Evolutionary conservation across 1,140 invertebrate species (phyloP).

Genomic region (Druon quercuslanigerum): DNA sequence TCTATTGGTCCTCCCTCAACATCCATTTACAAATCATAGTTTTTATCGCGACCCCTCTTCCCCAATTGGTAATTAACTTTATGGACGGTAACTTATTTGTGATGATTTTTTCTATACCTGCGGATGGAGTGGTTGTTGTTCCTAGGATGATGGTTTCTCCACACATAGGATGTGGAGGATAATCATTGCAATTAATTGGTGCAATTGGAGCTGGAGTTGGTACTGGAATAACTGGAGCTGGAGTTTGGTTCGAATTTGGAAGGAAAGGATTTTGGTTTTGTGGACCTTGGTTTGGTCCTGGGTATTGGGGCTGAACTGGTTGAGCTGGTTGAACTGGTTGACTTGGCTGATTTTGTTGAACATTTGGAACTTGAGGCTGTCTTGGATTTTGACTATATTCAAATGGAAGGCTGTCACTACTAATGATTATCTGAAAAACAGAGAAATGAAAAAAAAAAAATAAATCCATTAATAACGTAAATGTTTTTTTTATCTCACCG

Average conservation of each 20-base stretch:
- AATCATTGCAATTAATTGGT: slow-evolving; percentile 23
- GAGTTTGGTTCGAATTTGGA: not conserved
- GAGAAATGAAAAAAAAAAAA: too few species aligned
- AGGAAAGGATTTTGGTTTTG: slow-evolving; percentile 4
- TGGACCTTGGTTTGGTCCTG: not conserved
- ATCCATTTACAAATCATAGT: too few species aligned
- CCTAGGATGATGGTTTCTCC: not conserved
- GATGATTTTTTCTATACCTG: not conserved
- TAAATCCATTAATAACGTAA: too few species aligned
- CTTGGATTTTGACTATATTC: too few species aligned
- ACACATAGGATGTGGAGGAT: slow-evolving; percentile 20
- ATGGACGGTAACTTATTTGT: too few species aligned
- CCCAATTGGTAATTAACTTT: too few species aligned
- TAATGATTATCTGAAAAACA: too few species aligned
- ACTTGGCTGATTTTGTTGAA: not conserved
- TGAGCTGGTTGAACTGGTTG: not conserved
- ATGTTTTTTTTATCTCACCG: too few species aligned
- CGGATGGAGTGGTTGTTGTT: not conserved
- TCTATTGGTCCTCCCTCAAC: too few species aligned
- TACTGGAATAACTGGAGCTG: not conserved
- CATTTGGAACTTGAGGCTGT: not conserved
- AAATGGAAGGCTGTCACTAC: too few species aligned
- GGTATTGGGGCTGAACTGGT: not conserved
- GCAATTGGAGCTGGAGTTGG: slow-evolving; percentile 9
- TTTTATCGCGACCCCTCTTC: too few species aligned